Percentiles rank a stretch among this genome's conserved stretches.
Conservation (phyloP, 2,113 vertebrate species). For the Phylloscopus trochilus region DNA sequence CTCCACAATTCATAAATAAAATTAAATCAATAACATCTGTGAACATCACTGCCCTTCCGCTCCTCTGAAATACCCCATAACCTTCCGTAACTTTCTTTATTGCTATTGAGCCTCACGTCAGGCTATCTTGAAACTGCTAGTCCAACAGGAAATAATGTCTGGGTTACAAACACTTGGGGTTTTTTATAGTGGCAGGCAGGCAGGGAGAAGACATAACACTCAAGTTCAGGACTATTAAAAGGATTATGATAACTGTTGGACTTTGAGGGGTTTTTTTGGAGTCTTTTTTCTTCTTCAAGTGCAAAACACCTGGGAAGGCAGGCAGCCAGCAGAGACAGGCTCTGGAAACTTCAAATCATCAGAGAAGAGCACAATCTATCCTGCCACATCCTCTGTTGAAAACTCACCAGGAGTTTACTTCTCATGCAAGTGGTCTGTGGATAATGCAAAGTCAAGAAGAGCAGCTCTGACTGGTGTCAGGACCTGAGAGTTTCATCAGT, state of each 20-base stretch:
- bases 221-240: neutral
- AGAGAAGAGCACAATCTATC: neutral
- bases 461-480: neutral
- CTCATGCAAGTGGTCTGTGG: neutral
- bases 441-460: neutral
- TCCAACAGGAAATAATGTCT: slow-evolving; percentile 23
- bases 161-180: neutral
- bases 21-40: slow-evolving; percentile 27
- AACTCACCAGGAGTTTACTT: neutral
- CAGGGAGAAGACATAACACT: neutral
- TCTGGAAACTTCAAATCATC: neutral
- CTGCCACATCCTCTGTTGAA: neutral
- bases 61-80: neutral
- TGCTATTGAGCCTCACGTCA: neutral
- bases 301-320: neutral
- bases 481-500: neutral
- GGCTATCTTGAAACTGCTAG: neutral
- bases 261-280: neutral
- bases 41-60: neutral
- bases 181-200: neutral
- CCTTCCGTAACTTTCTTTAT: neutral
- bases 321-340: neutral
- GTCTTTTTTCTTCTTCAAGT: neutral
- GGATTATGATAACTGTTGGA: neutral
- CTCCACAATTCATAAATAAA: neutral